These are phyloP conservation scores for Herpailurus yagouaroundi DNA, from an alignment of 2,113 vertebrate genomes.

Conservation along the genomic window DNA sequence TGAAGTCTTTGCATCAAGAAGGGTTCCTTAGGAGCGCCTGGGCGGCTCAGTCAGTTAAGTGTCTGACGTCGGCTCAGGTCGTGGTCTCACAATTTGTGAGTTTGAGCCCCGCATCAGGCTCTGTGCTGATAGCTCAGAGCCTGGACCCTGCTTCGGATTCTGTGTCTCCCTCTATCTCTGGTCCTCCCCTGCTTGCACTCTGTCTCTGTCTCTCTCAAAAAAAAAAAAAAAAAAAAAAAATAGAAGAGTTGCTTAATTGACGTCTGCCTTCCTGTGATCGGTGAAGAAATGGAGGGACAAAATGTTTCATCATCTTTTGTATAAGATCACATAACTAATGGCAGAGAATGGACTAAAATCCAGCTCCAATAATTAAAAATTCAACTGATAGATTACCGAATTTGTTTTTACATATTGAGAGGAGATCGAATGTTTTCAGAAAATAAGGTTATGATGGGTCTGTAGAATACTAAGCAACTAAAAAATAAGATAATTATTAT, in stretches of 20 bases:
- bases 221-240: no score
- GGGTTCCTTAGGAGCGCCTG: not conserved
- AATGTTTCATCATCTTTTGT: not conserved
- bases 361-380: not conserved
- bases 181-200: no score
- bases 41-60: no score
- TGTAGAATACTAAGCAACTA: not conserved
- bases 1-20: not conserved
- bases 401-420: slow-evolving; percentile 10
- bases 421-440: not conserved
- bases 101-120: no score
- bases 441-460: slow-evolving; percentile 13
- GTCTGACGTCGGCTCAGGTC: no score
- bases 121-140: no score
- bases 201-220: no score
- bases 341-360: not conserved
- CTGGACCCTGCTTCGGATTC: no score
- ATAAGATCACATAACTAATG: not conserved
- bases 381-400: not conserved
- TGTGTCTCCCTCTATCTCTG: no score
- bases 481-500: not conserved
- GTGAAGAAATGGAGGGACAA: not conserved
- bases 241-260: not conserved
- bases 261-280: not conserved
- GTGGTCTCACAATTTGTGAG: no score